These are phyloP conservation scores for Pseudolaguvia tuberculata DNA, from an alignment of 2,113 vertebrate genomes.

Conservation along the genomic window DNA sequence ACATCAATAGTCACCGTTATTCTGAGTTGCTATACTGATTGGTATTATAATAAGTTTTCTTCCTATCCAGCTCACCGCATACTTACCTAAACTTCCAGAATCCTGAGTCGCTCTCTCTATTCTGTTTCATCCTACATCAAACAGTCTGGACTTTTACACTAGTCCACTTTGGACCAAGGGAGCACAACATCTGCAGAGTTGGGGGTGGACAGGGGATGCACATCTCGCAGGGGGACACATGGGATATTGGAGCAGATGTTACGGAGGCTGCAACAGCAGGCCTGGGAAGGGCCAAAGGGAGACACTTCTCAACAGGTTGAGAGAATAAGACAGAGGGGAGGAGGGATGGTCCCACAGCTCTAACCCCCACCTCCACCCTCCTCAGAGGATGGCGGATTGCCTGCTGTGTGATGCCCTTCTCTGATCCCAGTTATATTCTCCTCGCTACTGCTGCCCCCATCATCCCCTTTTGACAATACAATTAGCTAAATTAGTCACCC, in stretches of 20 bases:
- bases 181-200: conserved; percentile 89
- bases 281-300: conserved; percentile 54
- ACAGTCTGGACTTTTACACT: conserved; percentile 79
- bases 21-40: conserved; percentile 72
- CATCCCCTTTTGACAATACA: conserved; percentile 66
- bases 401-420: conserved; percentile 42
- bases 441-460: conserved; percentile 46
- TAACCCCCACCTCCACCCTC: conserved; percentile 12
- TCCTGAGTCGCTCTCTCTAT: conserved; percentile 84
- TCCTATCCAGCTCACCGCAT: conserved; percentile 48
- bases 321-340: conserved; percentile 28
- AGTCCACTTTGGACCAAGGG: conserved; percentile 79
- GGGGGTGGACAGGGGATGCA: conserved; percentile 41
- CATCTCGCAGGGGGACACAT: conserved; percentile 53
- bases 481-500: conserved; percentile 74
- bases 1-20: conserved; percentile 35
- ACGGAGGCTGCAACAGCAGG: conserved; percentile 74
- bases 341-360: not conserved
- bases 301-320: conserved; percentile 49
- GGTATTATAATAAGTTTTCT: conserved; percentile 80
- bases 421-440: conserved; percentile 26
- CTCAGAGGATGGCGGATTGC: conserved; percentile 26
- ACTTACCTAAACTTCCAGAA: conserved; percentile 63
- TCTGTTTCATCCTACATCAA: conserved; percentile 99
- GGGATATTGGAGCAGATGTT: conserved; percentile 90